Conservation (phyloP, 2,888 invertebrate species). For the Drosophila imparisetae region DNA sequence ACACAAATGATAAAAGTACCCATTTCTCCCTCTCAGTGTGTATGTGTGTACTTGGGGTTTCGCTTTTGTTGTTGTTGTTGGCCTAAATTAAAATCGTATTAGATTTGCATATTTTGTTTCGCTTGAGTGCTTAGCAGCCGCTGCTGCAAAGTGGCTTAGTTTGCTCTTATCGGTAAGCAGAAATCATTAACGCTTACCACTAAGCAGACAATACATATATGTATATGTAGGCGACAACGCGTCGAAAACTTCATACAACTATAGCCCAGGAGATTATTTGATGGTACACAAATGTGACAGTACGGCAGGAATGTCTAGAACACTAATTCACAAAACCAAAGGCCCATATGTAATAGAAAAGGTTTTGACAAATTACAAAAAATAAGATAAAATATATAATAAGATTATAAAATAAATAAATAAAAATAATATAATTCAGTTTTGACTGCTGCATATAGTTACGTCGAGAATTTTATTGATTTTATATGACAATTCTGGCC, state of each 20-base stretch:
- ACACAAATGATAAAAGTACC: slow-evolving; percentile 6
- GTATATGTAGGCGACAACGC: too few relatives aligned
- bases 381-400: too few relatives aligned
- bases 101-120: slow-evolving; percentile 75
- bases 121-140: not conserved
- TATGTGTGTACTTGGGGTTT: slow-evolving; percentile 2
- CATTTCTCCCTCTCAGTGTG: not conserved
- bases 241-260: too few relatives aligned
- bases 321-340: too few relatives aligned
- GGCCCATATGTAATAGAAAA: too few relatives aligned
- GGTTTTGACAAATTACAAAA: too few relatives aligned
- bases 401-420: too few relatives aligned
- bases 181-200: slow-evolving; percentile 3
- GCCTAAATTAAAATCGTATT: slow-evolving; percentile 81
- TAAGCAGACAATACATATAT: too few relatives aligned
- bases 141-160: slow-evolving; percentile 56
- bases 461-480: not conserved
- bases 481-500: not conserved
- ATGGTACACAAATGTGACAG: too few relatives aligned
- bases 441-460: not conserved
- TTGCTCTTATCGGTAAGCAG: slow-evolving; percentile 11
- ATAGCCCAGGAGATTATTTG: too few relatives aligned
- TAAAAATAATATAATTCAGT: not conserved
- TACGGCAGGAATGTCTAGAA: too few relatives aligned
- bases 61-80: slow-evolving; percentile 31